Base-by-base conservation (phyloP, 92 coral and sea anemone genomes). In the Epizoanthus rinbou region DNA sequence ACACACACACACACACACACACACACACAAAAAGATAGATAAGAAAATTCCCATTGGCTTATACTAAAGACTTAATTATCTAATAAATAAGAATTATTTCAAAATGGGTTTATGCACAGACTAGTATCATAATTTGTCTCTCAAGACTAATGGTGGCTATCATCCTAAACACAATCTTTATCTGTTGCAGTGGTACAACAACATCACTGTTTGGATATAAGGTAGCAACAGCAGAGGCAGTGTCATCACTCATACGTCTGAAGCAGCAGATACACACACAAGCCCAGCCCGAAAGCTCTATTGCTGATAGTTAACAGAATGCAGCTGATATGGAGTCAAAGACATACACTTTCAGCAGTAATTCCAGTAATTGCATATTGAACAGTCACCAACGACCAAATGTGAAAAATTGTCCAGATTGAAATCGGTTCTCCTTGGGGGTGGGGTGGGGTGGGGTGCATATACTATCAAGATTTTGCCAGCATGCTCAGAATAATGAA, bases 141-240 rank as follows among this genome's bases (percentile, higher is more conserved):
- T 5, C 50, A 18, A 45, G 6, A 50, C 58, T 45, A 28, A 28
- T 64, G 41, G 54, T 73, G 83, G 21, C 45, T 4, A 25, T 15
- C 35, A 64, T 21, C 8, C 10, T 80, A 83, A 69, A 73, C 23
- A 31, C n/a, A 58, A 23, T 69, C 8, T 19, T 76, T 24, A 15
- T 85, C 28, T 54, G 60, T 79, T 76, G 70, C 84, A 96, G 99
- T 85, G 99, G 99, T 19, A 96, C 99, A 17, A 94, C 98, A 24
- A 96, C 99, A 31, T 96, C 99, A n/a, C 79, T 96, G 37, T 96
- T 96, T 92, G 99, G 99, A 2, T 96, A 96, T 97, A 96, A 96
- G 81, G 66, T 96, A 60, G 94, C 90, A 50, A 96, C 99, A 5
- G 88, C 97, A 5, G 95, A 91, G 53, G 97, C 98, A 3, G 92